A percentile compares a stretch with the other conserved stretches of the same genome.
Evolutionary conservation across 2,888 invertebrate species (phyloP).

Genomic region (Oscheius myriophilus): DNA sequence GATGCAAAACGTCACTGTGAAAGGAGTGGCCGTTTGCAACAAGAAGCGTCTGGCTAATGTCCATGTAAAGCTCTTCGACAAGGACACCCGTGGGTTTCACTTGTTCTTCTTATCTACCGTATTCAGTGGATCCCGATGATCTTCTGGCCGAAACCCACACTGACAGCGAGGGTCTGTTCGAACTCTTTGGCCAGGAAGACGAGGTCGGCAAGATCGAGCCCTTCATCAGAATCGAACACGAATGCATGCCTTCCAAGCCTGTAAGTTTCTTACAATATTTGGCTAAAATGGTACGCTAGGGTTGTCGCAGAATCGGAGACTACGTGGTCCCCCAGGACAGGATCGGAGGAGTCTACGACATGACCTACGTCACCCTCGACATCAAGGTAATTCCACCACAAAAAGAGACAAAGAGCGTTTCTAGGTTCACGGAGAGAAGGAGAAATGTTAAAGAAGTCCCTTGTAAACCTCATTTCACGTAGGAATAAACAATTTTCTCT

Average conservation of each 20-base stretch:
- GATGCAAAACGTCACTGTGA: slow-evolving; percentile 56
- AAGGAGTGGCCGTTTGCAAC: slow-evolving; percentile 56
- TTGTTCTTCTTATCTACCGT: not conserved
- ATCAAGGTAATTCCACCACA: slow-evolving; percentile 40
- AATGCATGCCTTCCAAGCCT: slow-evolving; percentile 47
- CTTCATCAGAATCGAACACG: slow-evolving; percentile 53
- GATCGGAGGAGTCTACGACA: slow-evolving; percentile 54
- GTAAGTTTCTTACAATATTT: slow-evolving; percentile 43
- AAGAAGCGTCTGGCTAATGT: slow-evolving; percentile 53
- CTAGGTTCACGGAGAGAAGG: slow-evolving; percentile 55
- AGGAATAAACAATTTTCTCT: slow-evolving; percentile 1
- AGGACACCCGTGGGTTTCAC: slow-evolving; percentile 40
- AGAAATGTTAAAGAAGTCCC: slow-evolving; percentile 43
- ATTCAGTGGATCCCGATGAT: slow-evolving; percentile 60
- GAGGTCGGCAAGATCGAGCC: slow-evolving; percentile 60
- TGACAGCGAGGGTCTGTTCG: slow-evolving; percentile 57
- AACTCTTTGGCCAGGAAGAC: slow-evolving; percentile 54
- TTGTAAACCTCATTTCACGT: not conserved
- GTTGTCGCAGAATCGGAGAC: slow-evolving; percentile 47
- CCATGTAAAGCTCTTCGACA: slow-evolving; percentile 51
- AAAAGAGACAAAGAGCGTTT: slow-evolving; percentile 17
- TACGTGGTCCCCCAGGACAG: slow-evolving; percentile 51
- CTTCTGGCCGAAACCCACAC: slow-evolving; percentile 50
- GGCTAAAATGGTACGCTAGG: slow-evolving; percentile 45
- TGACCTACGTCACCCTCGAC: slow-evolving; percentile 59